Evolutionary conservation across 2,888 invertebrate genomes (phyloP).

Genomic region (Cosmopolites sordidus): DNA sequence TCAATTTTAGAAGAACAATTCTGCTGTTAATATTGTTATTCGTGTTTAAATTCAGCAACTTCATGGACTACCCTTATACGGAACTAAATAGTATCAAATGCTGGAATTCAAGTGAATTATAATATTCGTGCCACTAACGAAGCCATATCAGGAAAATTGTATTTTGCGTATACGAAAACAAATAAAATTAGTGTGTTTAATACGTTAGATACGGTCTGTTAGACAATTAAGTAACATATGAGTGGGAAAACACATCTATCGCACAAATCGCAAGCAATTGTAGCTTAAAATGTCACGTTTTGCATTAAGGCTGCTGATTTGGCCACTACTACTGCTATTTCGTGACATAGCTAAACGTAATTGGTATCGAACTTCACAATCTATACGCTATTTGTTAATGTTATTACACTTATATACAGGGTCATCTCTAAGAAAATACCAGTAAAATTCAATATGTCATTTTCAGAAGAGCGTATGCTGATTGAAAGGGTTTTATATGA

Average conservation of each 20-base stretch:
- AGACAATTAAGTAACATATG: slow-evolving; percentile 23
- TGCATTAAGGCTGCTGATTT: slow-evolving; percentile 24
- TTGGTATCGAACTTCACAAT: slow-evolving; percentile 17
- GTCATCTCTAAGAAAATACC: too few species aligned
- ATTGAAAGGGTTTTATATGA: too few species aligned
- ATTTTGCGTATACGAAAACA: background rate
- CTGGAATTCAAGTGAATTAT: slow-evolving; percentile 4
- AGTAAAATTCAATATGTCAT: too few species aligned
- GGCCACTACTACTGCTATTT: slow-evolving; percentile 26
- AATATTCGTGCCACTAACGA: background rate
- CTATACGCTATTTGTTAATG: slow-evolving; percentile 10
- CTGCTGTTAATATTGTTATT: too few species aligned
- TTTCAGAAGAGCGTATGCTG: too few species aligned
- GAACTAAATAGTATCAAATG: too few species aligned
- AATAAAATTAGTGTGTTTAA: slow-evolving; percentile 16
- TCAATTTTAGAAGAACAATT: too few species aligned
- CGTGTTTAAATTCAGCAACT: too few species aligned
- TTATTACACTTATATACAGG: too few species aligned
- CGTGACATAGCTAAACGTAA: slow-evolving; percentile 24
- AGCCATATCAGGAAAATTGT: background rate
- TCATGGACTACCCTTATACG: too few species aligned
- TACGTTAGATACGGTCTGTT: slow-evolving; percentile 19
- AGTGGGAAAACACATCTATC: slow-evolving; percentile 25
- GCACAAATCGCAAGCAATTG: slow-evolving; percentile 22
- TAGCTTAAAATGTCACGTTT: slow-evolving; percentile 27